Evolutionary conservation across 2,888 invertebrate genomes (phyloP).

Genomic region (Drosophila suboccidentalis): DNA sequence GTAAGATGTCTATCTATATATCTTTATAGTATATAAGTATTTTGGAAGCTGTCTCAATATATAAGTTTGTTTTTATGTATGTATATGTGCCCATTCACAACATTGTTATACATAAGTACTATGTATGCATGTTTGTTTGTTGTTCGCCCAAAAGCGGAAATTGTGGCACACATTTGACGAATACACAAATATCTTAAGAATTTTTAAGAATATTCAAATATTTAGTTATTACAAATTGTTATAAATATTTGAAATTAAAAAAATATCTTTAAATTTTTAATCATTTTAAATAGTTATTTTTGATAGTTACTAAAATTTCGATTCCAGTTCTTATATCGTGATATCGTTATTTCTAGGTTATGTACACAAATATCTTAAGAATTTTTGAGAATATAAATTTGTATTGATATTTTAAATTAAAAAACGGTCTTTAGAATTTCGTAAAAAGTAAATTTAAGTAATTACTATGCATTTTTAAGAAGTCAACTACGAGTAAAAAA

Average conservation of each 20-base stretch:
- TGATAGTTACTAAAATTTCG: too few species aligned
- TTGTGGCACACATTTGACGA: conserved; percentile 56
- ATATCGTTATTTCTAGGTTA: conserved; percentile 19
- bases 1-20: conserved; percentile 44
- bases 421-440: too few species aligned
- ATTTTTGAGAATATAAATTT: too few species aligned
- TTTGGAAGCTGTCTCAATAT: conserved; percentile 43
- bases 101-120: conserved; percentile 35
- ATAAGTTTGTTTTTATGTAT: neutral
- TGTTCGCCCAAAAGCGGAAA: conserved; percentile 43
- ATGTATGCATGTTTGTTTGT: neutral
- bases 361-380: neutral
- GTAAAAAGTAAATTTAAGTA: too few species aligned
- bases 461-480: too few species aligned
- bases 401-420: too few species aligned
- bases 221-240: too few species aligned
- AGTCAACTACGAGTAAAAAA: too few species aligned
- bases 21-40: neutral
- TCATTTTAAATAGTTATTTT: too few species aligned
- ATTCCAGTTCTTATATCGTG: neutral
- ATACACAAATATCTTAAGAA: conserved; percentile 24
- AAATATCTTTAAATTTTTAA: too few species aligned
- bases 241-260: too few species aligned
- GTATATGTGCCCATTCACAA: conserved; percentile 17
- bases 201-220: neutral